Base-by-base conservation (phyloP, 2,797 vertebrate species). In the Lepilemur septentrionalis region DNA sequence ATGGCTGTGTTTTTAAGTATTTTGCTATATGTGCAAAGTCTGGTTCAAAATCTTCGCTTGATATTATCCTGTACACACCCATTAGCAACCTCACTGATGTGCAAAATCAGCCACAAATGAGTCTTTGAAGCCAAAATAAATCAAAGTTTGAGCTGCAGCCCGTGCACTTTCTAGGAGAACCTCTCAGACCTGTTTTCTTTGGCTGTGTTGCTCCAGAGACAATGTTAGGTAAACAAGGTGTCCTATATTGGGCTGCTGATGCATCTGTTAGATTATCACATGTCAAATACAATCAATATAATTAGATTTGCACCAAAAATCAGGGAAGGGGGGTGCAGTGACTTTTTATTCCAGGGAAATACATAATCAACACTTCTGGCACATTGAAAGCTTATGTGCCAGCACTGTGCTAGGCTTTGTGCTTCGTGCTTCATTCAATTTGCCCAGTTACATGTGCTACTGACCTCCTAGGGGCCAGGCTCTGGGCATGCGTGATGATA, bases 331-430 rank as follows among this genome's bases (percentile, higher is more conserved):
- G 57, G 14, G 6, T 32, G 20, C 15, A 22, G 11, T 18, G 28
- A 32, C 1, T 18, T n/a, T 82, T 55, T 61, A 30, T 63, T n/a
- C 30, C 57, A 6, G 32, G 75, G 12, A 81, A 82, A 46, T 59
- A 3, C 20, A 0, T 65, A 63, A 20, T 83, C 15, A 2, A 0
- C 48, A 7, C 7, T 28, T 55, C 65, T 32, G 48, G 46, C 35
- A 10, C 4, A 3, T 17, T n/a, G 38, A 4, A 22, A 9, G 32
- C 28, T 41, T 43, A 2, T 23, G 32, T 3, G 1, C 46, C 67
- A 61, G 32, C 10, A 11, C 12, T 32, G 1, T 0, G 0, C 13
- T 67, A 28, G 11, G 2, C 5, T 8, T 13, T 1, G 0, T 2
- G 2, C 7, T 38, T 59, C 65, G 0, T 2, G 2, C 7, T 38